phyloP scores from a whole-genome alignment of 2,113 vertebrate species.

The Macroglossus sobrinus region DNA sequence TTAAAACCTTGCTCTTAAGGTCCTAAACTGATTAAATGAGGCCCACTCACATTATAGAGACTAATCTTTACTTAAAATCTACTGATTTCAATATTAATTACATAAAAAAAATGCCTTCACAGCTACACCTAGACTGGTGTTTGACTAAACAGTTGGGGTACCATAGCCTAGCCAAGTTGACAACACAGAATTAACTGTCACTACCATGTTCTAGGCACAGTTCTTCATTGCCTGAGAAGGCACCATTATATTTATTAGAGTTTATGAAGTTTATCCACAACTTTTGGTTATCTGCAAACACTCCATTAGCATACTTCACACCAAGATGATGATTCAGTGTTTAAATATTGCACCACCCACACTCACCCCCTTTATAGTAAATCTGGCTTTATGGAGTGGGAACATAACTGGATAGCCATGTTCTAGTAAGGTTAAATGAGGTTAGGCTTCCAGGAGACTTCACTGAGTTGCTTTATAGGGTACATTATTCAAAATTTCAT shows the following conservation, averaged over 20 bases:
- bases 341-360: not conserved
- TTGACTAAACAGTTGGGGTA: not conserved
- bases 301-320: not conserved
- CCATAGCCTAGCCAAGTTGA: not conserved
- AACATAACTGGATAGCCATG: not conserved
- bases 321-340: not conserved
- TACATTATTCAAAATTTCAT: not conserved
- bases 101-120: not conserved
- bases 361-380: not conserved
- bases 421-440: not conserved
- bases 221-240: not conserved
- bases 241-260: not conserved
- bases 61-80: not conserved
- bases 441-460: not conserved
- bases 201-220: not conserved
- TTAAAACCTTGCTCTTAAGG: not conserved
- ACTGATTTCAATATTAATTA: not conserved
- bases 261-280: not conserved
- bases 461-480: not conserved
- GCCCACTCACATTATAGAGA: not conserved
- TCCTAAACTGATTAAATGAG: not conserved
- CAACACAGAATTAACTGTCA: not conserved
- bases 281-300: not conserved
- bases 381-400: not conserved
- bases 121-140: not conserved